Evolutionary conservation across 2,113 vertebrate species (phyloP), one percentile per base, ranked within the genome.

Genomic region (Dicrurus megarhynchus): DNA sequence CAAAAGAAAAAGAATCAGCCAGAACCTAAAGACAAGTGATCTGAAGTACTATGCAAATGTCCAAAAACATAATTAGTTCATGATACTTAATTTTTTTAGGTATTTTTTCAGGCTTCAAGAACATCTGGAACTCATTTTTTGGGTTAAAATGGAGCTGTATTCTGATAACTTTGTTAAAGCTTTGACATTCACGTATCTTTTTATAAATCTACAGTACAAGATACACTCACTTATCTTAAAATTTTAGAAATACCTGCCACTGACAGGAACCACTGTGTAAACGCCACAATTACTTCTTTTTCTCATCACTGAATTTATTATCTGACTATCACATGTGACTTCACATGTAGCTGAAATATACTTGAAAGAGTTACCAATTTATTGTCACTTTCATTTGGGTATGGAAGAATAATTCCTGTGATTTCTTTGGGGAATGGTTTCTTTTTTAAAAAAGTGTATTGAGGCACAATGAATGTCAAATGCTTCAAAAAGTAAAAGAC

Each of bases 391-490:
- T 69, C 67, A 74, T 84, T 94, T 93, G 81, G 46, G 22, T 60
- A 76, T 37, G n/a, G 46, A 91, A 96, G 86, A 96, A 94, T 95
- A 81, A 91, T 82, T 79, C 93, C 90, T 95, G 88, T 87, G 92
- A 97, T 97, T 98, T 98, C 94, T 97, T 97, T 47, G 85, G 95
- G 91, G 93, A 97, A 83, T 60, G 55, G 87, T 96, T 97, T 95
- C 95, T 55, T 69, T 95, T 84, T 20, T 4, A 75, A 80, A 90
- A 63, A 92, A 65, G 30, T 61, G 49, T 41, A 92, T 78, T 50
- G 69, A 97, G 88, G 95, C 92, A 97, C 78, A 96, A 94, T 96
- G 93, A 95, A 95, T 97, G 97, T 97, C 97, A 98, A 95, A 97
- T 91, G 32, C 68, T 97, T 98, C 93, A 97, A 96, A 97, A 97